Evolutionary conservation across 2,797 vertebrate species (phyloP), one percentile per base, ranked within the genome.

Genomic region (Mastacembelus armatus): DNA sequence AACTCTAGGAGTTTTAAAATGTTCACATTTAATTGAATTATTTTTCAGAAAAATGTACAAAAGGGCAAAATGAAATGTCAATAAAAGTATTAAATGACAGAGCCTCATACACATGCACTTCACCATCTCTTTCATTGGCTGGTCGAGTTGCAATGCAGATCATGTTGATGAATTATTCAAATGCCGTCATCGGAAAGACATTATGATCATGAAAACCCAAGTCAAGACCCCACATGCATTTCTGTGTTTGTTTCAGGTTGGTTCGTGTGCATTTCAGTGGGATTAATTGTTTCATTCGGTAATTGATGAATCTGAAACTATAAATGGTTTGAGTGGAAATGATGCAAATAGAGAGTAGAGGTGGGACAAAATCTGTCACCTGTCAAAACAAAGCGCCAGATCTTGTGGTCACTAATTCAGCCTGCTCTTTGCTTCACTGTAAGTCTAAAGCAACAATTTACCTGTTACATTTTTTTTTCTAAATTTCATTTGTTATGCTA

Each of bases 81-180:
- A n/a, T n/a, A 55, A 14, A 58, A n/a, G 12, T 66, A 56, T 62
- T 47, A 12, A 59, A 55, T n/a, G n/a, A n/a, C 59, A 22, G 19
- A 19, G 16, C 19, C 43, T 7, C 61, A 43, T 39, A 61, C 44
- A 61, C 24, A 11, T 10, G 11, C 32, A 11, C 10, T 32, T 10
- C 32, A 8, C 11, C 29, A 30, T 3, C 10, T 6, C 44, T 48
- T 58, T 78, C 7, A 6, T 36, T 26, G 40, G 40, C 0, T 71
- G 79, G 19, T 90, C 83, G 60, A 45, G 60, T 90, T 89, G 71
- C 87, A 72, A 71, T 66, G 63, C 59, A 39, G 66, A 30, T 51
- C 45, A 6, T 1, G 32, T 22, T 3, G 63, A 40, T 92, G 33
- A 90, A 91, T 92, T 83, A 92, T 90, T 91, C 45, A 91, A 74